Conservation (phyloP, 2,888 invertebrate genomes). For the Oegoconia quadripuncta region DNA sequence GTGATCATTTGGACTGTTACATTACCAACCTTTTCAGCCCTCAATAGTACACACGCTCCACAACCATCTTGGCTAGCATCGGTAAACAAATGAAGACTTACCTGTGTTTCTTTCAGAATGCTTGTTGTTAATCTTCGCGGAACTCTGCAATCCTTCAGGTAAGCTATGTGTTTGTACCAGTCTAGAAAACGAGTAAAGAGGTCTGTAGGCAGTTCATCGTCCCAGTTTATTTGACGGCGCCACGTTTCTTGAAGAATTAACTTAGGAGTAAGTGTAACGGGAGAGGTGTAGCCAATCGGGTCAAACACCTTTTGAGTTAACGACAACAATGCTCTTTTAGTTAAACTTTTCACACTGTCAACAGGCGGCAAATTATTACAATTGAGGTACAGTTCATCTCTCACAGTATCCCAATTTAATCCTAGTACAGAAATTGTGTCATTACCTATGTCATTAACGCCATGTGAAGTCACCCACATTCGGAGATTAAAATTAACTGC, state of each 20-base stretch:
- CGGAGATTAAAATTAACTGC: slow-evolving; percentile 10
- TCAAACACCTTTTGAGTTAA: slow-evolving; percentile 11
- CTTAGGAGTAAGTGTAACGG: slow-evolving; percentile 5
- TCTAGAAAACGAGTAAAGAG: neutral
- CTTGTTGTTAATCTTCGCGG: neutral
- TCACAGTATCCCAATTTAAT: slow-evolving; percentile 3
- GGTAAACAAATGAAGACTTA: slow-evolving; percentile 11
- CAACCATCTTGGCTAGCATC: slow-evolving; percentile 11
- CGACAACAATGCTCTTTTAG: slow-evolving; percentile 6
- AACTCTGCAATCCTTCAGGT: slow-evolving; percentile 3
- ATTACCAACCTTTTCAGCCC: slow-evolving; percentile 1
- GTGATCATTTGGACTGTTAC: slow-evolving; percentile 1
- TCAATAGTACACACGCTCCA: slow-evolving; percentile 8
- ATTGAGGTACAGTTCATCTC: slow-evolving; percentile 4
- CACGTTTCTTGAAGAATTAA: slow-evolving; percentile 9
- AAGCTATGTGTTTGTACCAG: slow-evolving; percentile 4
- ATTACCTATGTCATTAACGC: slow-evolving; percentile 3
- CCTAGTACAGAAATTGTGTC: slow-evolving; percentile 7
- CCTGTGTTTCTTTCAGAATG: neutral
- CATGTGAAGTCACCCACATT: slow-evolving; percentile 8
- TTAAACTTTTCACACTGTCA: neutral
- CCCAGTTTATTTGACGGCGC: slow-evolving; percentile 5
- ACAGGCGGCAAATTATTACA: neutral
- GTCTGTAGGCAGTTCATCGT: slow-evolving; percentile 6
- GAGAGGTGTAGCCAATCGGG: slow-evolving; percentile 8